Conservation (phyloP, 2,797 vertebrate species). For the Vultur gryphus region DNA sequence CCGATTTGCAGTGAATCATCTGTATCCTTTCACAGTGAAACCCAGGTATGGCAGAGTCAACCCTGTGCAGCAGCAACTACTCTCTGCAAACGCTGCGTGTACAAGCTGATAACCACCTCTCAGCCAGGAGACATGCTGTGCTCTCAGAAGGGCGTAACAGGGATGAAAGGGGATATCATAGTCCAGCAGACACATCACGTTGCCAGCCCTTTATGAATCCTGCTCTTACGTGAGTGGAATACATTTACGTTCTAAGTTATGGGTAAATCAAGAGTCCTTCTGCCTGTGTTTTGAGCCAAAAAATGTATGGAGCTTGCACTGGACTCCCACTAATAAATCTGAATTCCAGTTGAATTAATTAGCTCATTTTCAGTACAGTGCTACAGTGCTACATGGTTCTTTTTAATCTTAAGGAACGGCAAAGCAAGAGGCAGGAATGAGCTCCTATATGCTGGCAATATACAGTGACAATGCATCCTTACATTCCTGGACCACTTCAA, state of each 20-base stretch:
- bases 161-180: too few species aligned
- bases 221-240: background rate
- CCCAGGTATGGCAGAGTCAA: background rate
- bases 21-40: background rate
- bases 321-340: background rate
- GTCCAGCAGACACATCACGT: too few species aligned
- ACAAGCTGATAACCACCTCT: background rate
- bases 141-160: background rate
- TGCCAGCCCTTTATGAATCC: background rate
- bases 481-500: background rate
- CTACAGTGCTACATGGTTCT: background rate
- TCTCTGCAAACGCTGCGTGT: accelerated
- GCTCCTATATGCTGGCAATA: accelerated
- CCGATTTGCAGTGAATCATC: background rate
- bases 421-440: background rate
- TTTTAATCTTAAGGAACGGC: background rate
- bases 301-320: background rate
- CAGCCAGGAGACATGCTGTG: background rate
- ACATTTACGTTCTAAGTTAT: background rate
- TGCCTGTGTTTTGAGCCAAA: background rate
- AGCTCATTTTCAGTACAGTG: background rate
- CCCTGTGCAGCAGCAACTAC: accelerated
- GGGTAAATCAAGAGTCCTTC: background rate
- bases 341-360: background rate
- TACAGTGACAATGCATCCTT: background rate